Evolutionary conservation across 2,888 invertebrate genomes (phyloP).

Genomic region (Crocallis elinguaria): DNA sequence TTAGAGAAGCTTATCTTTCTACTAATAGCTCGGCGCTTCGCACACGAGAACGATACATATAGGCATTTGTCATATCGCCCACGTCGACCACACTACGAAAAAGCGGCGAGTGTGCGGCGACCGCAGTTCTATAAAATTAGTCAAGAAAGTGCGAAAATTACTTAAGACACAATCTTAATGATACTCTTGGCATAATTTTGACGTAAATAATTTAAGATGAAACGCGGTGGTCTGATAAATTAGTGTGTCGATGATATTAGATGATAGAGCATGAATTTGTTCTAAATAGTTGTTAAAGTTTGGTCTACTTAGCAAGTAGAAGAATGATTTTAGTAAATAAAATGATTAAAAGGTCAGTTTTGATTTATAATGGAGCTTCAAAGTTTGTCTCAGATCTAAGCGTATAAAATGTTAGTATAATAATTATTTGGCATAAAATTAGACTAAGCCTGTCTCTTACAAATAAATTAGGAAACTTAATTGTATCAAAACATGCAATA

Average conservation of each 20-base stretch:
- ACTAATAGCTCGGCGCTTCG: no score
- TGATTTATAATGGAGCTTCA: constrained; percentile 1
- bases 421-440: neutral
- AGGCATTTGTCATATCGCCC: neutral
- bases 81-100: no score
- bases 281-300: neutral
- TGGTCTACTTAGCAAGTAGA: neutral
- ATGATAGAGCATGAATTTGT: constrained; percentile 8
- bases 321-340: neutral
- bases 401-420: neutral
- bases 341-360: neutral
- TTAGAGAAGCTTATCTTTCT: no score
- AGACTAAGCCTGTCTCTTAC: neutral
- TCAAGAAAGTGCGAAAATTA: constrained; percentile 19
- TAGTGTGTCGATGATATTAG: constrained; percentile 6
- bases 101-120: neutral
- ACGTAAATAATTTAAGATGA: constrained; percentile 10
- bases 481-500: no score
- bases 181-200: constrained; percentile 14
- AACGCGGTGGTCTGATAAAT: constrained; percentile 16
- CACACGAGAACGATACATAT: no score
- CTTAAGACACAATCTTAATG: constrained; percentile 11
- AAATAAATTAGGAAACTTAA: neutral
- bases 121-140: constrained; percentile 16
- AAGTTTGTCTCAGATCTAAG: constrained; percentile 1